Evolutionary conservation across 2,888 invertebrate genomes (phyloP).

Genomic region (Tetheella fluctuosa): DNA sequence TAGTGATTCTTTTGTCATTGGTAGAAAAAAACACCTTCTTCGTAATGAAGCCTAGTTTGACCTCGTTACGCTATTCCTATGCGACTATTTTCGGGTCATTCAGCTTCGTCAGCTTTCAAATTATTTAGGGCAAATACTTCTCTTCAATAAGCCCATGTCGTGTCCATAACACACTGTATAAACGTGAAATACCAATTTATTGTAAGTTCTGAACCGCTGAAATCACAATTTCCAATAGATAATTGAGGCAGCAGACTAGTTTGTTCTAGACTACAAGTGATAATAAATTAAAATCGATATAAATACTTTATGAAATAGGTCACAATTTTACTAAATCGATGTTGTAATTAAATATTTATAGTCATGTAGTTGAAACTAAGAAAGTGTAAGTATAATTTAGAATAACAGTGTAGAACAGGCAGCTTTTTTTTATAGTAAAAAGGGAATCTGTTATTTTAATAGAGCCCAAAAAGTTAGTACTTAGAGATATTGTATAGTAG

Average conservation of each 20-base stretch:
- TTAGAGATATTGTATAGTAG: too few species aligned
- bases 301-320: too few species aligned
- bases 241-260: neutral
- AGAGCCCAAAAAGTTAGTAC: too few species aligned
- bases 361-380: too few species aligned
- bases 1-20: constrained; percentile 6
- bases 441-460: too few species aligned
- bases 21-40: neutral
- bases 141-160: neutral
- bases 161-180: neutral
- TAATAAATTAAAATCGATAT: too few species aligned
- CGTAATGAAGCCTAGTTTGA: constrained; percentile 7
- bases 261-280: neutral
- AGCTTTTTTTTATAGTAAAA: too few species aligned
- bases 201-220: neutral
- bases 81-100: constrained; percentile 14
- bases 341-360: too few species aligned
- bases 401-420: too few species aligned
- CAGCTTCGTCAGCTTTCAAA: constrained; percentile 10
- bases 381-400: too few species aligned
- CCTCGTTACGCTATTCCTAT: neutral
- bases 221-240: neutral
- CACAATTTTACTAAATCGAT: too few species aligned
- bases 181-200: neutral
- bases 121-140: constrained; percentile 3